Evolutionary conservation across 1,140 invertebrate genomes (phyloP), one percentile per base, ranked within the genome.

Genomic region (Mylabris phalerata): DNA sequence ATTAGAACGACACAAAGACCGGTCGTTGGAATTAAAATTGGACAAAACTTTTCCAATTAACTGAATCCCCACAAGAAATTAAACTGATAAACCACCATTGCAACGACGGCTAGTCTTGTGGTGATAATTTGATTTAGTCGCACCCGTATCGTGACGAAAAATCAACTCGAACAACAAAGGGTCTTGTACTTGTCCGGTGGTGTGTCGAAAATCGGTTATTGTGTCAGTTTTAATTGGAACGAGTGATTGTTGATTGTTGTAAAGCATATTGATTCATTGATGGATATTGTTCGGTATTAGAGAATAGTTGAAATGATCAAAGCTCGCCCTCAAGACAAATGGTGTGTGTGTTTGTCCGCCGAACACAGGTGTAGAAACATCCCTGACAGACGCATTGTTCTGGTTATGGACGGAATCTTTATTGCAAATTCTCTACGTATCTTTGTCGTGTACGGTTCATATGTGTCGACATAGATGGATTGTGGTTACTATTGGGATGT

Each of bases 51-150:
- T 64, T 50, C 46, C 62, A 64, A 64, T 64, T 61, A 64, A 61
- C 48, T 47, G 49, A 64, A 64, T 64, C 60, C 62, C 62, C 62
- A 61, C 59, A 64, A 64, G 62, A 64, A 64, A 64, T 64, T 64
- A 64, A 58, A 59, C 38, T 45, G 59, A 64, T 61, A 19, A 19
- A 64, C 48, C 47, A 48, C 24, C 38, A 51, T 38, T 50, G 52
- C 46, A 47, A 57, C 32, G 7, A 32, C 32, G 32, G 4, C 32
- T 32, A 32, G 32, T 7, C 7, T 7, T 2, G 49, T 41, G 19
- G 19, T 2, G 61, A 63, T 63, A 60, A 63, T 63, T 63, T 50
- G 44, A 60, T 63, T 60, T 54, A 49, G 48, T 13, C 47, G 55
- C 13, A 49, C 43, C 24, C 27, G 27, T 32, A 32, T 32, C 32